Evolutionary conservation across 1,140 invertebrate species (phyloP), one percentile per base, ranked within the genome.

Genomic region (Trichonephila inaurata): DNA sequence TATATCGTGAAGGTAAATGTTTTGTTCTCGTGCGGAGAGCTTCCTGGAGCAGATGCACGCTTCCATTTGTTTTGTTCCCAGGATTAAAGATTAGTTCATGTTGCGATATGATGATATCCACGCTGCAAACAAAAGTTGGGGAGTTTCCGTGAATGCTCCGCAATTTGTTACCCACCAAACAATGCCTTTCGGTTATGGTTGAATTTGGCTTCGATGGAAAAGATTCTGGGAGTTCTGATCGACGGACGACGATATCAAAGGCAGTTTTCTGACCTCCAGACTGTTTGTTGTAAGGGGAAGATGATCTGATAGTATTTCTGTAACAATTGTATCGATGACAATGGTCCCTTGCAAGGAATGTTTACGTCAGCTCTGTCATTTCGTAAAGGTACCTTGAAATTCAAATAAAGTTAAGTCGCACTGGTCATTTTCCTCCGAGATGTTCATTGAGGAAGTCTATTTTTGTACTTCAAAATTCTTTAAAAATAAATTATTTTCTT

Each of bases 61-160:
- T 77, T 33, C 69, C 28, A 77, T 77, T 77, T 40, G 69, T 77
- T 77, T 77, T 77, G 24, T 28, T 28, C 69, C 33, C 69, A 2
- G 69, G 69, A 77, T 77, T 77, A 77, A 77, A 77, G 69, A 77
- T 77, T 77, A 77, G 69, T 77, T 77, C 69, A 33, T 33, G 69
- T 77, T 77, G 33, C 12, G 69, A 33, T 77, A 5, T 24, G 14
- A 40, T 28, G 69, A 77, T 77, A 77, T 77, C 69, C 69, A 28
- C 24, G 28, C 69, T 6, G 64, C 8, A 69, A 24, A 69, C 64
- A 69, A 69, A 69, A 69, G 64, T 33, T 10, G 69, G 24, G 16
- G 69, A 72, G 28, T 40, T 77, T 69, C 64, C 64, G 16, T 33
- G 24, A 33, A 77, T 8, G 28, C 28, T 28, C 16, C 64, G 64